phyloP scores from a whole-genome alignment of 2,888 invertebrate genomes.

The Phortica magna region DNA sequence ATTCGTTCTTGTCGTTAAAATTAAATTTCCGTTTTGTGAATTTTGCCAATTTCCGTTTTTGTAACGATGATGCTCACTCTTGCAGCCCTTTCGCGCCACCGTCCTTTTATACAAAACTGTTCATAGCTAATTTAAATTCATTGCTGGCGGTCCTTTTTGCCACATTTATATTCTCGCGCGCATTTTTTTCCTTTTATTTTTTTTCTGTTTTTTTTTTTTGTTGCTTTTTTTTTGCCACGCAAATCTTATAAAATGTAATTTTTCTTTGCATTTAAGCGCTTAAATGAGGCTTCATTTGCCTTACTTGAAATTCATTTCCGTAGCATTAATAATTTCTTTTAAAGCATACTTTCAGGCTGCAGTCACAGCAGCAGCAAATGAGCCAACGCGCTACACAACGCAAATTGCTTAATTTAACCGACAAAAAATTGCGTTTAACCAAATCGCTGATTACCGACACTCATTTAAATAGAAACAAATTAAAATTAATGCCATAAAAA shows the following conservation, averaged over 20 bases:
- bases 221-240: neutral
- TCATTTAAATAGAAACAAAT: too few relatives aligned
- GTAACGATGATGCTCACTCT: constrained; percentile 32
- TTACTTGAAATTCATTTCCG: constrained; percentile 28
- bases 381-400: too few relatives aligned
- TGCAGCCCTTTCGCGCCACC: neutral
- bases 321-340: constrained; percentile 22
- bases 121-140: constrained; percentile 30
- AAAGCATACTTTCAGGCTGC: neutral
- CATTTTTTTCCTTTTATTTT: neutral
- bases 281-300: constrained; percentile 15
- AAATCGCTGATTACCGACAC: too few relatives aligned
- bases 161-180: neutral
- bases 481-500: too few relatives aligned
- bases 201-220: neutral
- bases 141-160: constrained; percentile 15
- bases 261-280: constrained; percentile 10
- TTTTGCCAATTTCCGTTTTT: constrained; percentile 47
- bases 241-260: constrained; percentile 1
- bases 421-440: too few relatives aligned
- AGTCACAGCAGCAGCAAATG: too few relatives aligned
- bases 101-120: neutral
- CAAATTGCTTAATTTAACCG: too few relatives aligned
- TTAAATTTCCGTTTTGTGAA: constrained; percentile 47
- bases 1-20: constrained; percentile 34